Conservation (phyloP, 2,888 invertebrate species). For the Standfussiana lucernea region DNA sequence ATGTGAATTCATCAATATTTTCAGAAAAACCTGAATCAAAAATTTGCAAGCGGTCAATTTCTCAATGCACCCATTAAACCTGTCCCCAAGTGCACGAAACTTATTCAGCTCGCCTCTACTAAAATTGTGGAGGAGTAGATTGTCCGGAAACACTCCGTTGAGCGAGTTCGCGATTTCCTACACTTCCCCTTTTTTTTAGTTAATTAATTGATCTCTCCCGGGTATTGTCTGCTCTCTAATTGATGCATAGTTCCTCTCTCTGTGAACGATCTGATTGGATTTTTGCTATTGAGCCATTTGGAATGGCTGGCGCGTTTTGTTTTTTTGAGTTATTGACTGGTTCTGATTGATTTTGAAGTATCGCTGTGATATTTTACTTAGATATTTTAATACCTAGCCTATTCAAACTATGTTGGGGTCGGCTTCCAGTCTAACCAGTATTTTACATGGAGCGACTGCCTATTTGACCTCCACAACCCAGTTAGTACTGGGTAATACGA, state of each 20-base stretch:
- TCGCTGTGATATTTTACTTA: too few species aligned
- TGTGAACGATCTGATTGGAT: conserved; percentile 48
- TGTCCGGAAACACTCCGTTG: conserved; percentile 55
- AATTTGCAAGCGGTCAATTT: neutral
- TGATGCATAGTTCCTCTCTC: conserved; percentile 57
- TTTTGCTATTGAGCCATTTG: conserved; percentile 39
- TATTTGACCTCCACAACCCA: too few species aligned
- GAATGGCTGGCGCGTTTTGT: neutral
- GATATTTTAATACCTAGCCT: too few species aligned
- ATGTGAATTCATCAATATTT: neutral
- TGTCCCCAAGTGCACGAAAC: conserved; percentile 46
- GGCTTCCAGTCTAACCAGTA: too few species aligned
- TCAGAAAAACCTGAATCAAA: neutral
- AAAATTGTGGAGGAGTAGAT: conserved; percentile 50
- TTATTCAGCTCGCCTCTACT: conserved; percentile 34
- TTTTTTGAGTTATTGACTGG: neutral
- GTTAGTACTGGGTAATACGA: too few species aligned
- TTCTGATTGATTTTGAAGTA: conserved; percentile 17
- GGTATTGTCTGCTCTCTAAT: conserved; percentile 63
- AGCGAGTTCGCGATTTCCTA: conserved; percentile 52
- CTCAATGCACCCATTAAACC: conserved; percentile 28
- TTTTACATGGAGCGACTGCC: too few species aligned
- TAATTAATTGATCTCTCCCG: conserved; percentile 62
- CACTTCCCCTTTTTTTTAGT: conserved; percentile 55
- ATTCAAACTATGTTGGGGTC: too few species aligned